Base-by-base conservation (phyloP, 2,797 vertebrate species). In the Myotis pilosus region DNA sequence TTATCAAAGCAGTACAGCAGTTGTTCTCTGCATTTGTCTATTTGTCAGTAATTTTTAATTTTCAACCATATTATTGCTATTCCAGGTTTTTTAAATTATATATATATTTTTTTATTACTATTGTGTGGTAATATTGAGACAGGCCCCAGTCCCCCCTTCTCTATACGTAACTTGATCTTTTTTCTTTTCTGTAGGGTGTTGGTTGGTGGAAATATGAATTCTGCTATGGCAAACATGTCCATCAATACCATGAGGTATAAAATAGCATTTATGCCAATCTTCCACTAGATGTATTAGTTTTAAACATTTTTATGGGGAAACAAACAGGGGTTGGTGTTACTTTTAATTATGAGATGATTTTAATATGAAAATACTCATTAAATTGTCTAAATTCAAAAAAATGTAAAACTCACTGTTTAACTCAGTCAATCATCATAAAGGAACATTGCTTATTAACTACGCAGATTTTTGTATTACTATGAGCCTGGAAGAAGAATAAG, bases 131-230 rank as follows among this genome's bases (percentile, higher is more conserved):
- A 4, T 88, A 72, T 25, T 91, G 71, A n/a, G 49, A 64, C 3
- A 91, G 41, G 20, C n/a, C 36, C 15, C 3, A 33, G 0, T 22
- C 7, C 53, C 64, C 22, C 41, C 51, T 81, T 92, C 71, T 81
- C 23, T 72, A 17, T 85, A 13, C 6, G 16, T 95, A 89, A 94
- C 72, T 85, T 89, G n/a, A 76, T 92, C 62, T 85, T 6, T 97
- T 91, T 82, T 81, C 36, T 97, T 62, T 97, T 81, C 97, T 88
- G 25, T 97, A 99, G 99, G 99, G 99, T 1, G 99, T 99, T 47
- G 99, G 99, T 25, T 99, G 99, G 99, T 99, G 99, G 99, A 99
- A 99, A 96, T 99, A 99, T 0, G 99, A 99, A 97, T 99, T 99
- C 98, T 99, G 99, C 98, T 99, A 99, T 0, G 99, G 99, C 94